Conservation (phyloP, 1,140 invertebrate species). For the Nilaparvata lugens region DNA sequence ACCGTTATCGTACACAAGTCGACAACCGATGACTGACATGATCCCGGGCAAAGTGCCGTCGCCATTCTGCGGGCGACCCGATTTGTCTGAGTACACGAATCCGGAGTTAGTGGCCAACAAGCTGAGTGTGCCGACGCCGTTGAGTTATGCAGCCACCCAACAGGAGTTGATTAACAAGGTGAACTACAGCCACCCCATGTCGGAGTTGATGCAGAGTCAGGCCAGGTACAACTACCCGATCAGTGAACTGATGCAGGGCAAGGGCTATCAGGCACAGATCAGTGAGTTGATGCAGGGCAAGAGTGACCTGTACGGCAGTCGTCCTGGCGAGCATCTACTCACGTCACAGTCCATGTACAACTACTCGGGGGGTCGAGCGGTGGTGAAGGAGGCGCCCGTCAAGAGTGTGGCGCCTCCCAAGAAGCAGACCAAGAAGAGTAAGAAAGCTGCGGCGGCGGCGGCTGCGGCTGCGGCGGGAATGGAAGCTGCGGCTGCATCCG, state of each 20-base stretch:
- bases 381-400: constrained; percentile 9
- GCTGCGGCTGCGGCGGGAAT: constrained; percentile 18
- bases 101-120: constrained; percentile 14
- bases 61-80: constrained; percentile 18
- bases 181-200: constrained; percentile 23
- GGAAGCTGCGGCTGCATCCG: constrained; percentile 22
- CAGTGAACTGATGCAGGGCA: constrained; percentile 16
- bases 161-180: constrained; percentile 15
- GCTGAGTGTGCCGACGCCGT: constrained; percentile 15
- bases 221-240: constrained; percentile 21
- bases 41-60: constrained; percentile 20
- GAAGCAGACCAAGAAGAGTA: constrained; percentile 29
- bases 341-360: constrained; percentile 11
- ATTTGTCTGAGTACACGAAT: constrained; percentile 17
- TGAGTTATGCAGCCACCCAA: constrained; percentile 16
- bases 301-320: constrained; percentile 12
- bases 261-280: constrained; percentile 21
- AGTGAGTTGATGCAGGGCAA: constrained; percentile 24
- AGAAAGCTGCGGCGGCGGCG: constrained; percentile 24
- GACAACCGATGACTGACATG: constrained; percentile 14
- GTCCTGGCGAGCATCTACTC: constrained; percentile 12
- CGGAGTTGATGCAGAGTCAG: constrained; percentile 19
- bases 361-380: constrained; percentile 9
- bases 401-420: constrained; percentile 14
- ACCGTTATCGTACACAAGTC: constrained; percentile 14